These are phyloP conservation scores for Halocynthia roretzi DNA, from an alignment of 23 tunicate species.

Conservation along the genomic window DNA sequence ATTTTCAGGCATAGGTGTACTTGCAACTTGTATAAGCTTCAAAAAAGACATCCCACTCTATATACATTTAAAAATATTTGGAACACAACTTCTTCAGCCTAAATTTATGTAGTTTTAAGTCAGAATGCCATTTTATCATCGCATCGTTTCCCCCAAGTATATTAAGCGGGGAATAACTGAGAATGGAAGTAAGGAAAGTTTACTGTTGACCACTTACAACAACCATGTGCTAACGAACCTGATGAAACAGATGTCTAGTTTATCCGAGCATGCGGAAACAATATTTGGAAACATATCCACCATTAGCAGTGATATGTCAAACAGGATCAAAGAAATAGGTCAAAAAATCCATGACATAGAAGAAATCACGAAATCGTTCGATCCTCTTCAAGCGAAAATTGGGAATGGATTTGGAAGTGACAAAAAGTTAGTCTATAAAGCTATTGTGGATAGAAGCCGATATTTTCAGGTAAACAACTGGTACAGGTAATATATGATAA, in stretches of 20 bases:
- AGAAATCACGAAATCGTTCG: background rate
- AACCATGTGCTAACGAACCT: slow-evolving; percentile 10
- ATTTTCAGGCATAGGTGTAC: no score
- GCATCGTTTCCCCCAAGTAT: background rate
- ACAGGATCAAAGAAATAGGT: background rate
- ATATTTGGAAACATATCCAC: slow-evolving; percentile 8
- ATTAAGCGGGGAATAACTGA: background rate
- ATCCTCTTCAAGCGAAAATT: background rate
- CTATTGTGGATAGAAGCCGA: background rate
- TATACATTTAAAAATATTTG: background rate
- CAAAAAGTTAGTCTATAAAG: slow-evolving; percentile 6
- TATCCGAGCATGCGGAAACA: slow-evolving; percentile 1
- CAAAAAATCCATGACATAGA: background rate
- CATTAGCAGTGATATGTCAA: background rate
- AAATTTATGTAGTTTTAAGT: no score
- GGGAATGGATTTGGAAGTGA: slow-evolving; percentile 16
- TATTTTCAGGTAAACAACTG: slow-evolving; percentile 27
- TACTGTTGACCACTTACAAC: background rate
- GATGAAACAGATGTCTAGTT: slow-evolving; percentile 9
- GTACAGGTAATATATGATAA: no score
- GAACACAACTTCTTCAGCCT: background rate
- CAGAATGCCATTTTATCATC: slow-evolving; percentile 20
- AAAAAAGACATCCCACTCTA: no score
- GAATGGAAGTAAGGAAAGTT: background rate
- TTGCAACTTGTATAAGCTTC: no score